Evolutionary conservation across 2,888 invertebrate species (phyloP), one percentile per base, ranked within the genome.

Genomic region (Dysmachus trigonus): DNA sequence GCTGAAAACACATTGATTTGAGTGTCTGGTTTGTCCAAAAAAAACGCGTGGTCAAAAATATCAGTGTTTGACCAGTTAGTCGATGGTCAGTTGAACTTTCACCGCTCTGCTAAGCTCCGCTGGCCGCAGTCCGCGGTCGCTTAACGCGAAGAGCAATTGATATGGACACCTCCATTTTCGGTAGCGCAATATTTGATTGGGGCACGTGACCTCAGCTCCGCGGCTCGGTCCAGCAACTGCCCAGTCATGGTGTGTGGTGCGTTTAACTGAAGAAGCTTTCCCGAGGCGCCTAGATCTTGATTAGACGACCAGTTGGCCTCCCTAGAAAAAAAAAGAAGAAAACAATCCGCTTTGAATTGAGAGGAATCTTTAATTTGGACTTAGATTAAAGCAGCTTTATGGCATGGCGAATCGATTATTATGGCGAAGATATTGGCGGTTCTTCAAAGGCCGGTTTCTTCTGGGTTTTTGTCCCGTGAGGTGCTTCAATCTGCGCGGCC

Each of bases 331-430:
- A 41, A 41, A 31, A 31, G 2, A 31, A 31, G 5, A 3, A 31
- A 31, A 62, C 22, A 62, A 10, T 27, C 62, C 62, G 18, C 62
- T 62, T 62, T 62, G 62, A 62, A 62, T 62, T 62, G 62, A 62
- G 62, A 62, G 62, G 62, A 62, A 62, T 62, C 62, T 62, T 62
- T 62, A 62, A 62, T 62, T 62, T 62, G 62, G 62, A 7, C 62
- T 62, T 62, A 62, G 62, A 62, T 62, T 62, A 62, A 62, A 62
- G 62, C 62, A 62, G 62, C 62, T 62, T 62, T 62, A 62, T 62
- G 62, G 62, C 71, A 35, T 82, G 62, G 62, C 71, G 27, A 82
- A 82, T 82, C 71, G 62, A 82, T 82, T 82, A 82, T 82, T 82
- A 82, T 82, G 62, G 82, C 62, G 41, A 82, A 82, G 82, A 62